Evolutionary conservation across 2,113 vertebrate genomes (phyloP), one percentile per base, ranked within the genome.

Genomic region (Anhinga rufa): DNA sequence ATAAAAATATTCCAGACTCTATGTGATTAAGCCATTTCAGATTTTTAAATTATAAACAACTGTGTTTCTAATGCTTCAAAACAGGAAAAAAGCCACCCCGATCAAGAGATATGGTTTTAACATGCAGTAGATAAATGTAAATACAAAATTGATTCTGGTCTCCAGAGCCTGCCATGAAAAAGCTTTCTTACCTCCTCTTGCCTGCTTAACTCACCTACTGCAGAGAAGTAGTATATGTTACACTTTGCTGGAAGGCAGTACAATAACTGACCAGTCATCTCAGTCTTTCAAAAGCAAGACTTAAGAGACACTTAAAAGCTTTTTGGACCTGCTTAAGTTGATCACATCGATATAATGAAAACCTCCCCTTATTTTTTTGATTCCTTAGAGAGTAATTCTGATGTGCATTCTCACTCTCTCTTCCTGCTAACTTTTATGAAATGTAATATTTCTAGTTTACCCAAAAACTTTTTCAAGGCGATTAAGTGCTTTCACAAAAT

Each of bases 11-110:
- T 88, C 15, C 36, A 77, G 36, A 65, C 6, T 66, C 54, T 34
- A 14, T 52, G 69, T 18, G 26, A 74, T 69, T 72, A 83, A 58
- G 49, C 9, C 40, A 72, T 86, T 81, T 86, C 62, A 95, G 20
- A 74, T 79, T 51, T 72, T 61, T 36, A 48, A 82, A 40, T 64
- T 64, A 61, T 40, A 61, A 83, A 76, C 31, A 87, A 21, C 15
- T 38, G 18, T 77, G 42, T 77, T 92, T 92, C n/a, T 60, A 88
- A 55, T 69, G 32, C 49, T 71, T 90, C 32, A 38, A 87, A 82
- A 71, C 4, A 34, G 51, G 20, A 68, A 34, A 66, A 52, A 58
- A 40, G 14, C 28, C 61, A 72, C 26, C 8, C 6, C 0, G 0
- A 48, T 60, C 49, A 86, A 60, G 24, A 90, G 21, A 62, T 17